Evolutionary conservation across 2,113 vertebrate genomes (phyloP), one percentile per base, ranked within the genome.

Genomic region (Tychaedon coryphoeus): DNA sequence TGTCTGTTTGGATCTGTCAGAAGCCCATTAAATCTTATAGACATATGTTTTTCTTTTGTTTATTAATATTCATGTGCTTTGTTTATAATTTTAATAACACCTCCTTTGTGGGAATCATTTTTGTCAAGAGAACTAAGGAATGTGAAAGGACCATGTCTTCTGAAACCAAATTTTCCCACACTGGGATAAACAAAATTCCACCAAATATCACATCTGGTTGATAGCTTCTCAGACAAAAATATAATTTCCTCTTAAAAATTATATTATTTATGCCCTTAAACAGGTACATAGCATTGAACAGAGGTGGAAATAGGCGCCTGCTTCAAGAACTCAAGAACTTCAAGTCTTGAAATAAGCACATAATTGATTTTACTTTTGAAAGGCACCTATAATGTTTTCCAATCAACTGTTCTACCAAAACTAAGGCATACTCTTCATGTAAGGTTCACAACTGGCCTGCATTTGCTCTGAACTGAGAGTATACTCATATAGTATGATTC

Each of bases 131-230:
- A 66, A 33, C 20, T 70, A 70, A 84, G n/a, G 31, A 71, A 42
- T 0, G 0, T 48, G 24, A 54, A 87, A 38, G 3, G 5, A 74
- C 1, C 34, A 5, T 33, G 24, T 38, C 6, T 57, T 45, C 31
- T 42, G 15, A 91, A 88, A 86, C 3, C 16, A 93, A 43, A 73
- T 56, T 70, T 48, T 17, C 9, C 12, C 4, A 57, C 12, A 19
- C 28, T 56, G 14, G 28, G 17, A 14, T 26, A 76, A 93, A 62
- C 77, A 77, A 33, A 5, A 75, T 31, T 2, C 1, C 16, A 65
- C 6, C 5, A 76, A 33, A 36, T 67, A 53, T 16, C 33, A 31
- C 36, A 80, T 34, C 11, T n/a, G 1, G 7, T 15, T 73, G 23
- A 10, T 57, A 50, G 6, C 24, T 72, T 82, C 48, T 33, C 34